A percentile compares a stretch with the other conserved stretches of the same genome.
These are phyloP conservation scores for Macroramphosus scolopax DNA, from an alignment of 2,797 vertebrate genomes.

Conservation along the genomic window DNA sequence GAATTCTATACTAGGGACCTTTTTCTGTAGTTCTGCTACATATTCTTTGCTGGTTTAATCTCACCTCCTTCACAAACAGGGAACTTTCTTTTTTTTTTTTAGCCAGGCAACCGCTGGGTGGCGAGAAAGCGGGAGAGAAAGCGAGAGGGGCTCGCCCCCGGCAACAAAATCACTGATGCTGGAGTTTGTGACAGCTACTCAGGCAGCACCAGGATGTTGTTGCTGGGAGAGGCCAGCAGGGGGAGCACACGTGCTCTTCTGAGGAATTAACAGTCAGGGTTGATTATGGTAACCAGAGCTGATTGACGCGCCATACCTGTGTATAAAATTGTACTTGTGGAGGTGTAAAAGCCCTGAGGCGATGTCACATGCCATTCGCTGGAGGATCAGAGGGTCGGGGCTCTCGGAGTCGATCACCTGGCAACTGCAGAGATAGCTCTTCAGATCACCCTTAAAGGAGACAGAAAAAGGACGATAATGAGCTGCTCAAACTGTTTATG, in stretches of 20 bases:
- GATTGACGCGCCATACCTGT: conserved; percentile 76
- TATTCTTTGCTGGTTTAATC: too few species aligned
- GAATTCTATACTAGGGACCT: too few species aligned
- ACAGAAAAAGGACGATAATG: conserved; percentile 2
- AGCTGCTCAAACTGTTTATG: background rate
- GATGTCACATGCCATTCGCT: conserved; percentile 94
- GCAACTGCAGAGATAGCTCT: conserved; percentile 92
- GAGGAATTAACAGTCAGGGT: background rate
- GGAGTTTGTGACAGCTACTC: conserved; percentile 90
- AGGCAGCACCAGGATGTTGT: conserved; percentile 99
- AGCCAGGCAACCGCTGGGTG: too few species aligned
- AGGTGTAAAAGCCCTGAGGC: conserved; percentile 91
- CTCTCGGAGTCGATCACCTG: conserved; percentile 81
- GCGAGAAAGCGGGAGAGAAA: too few species aligned
- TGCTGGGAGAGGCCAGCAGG: conserved; percentile 80
- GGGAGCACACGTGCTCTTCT: conserved; percentile 22
- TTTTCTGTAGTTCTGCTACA: too few species aligned
- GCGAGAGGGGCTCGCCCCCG: conserved; percentile 77
- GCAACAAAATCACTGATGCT: conserved; percentile 99
- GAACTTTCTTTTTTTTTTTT: too few species aligned
- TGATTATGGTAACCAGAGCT: conserved; percentile 1
- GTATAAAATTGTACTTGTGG: conserved; percentile 92
- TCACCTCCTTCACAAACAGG: too few species aligned
- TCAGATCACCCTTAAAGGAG: conserved; percentile 88
- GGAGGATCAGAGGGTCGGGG: conserved; percentile 88